Evolutionary conservation across 2,797 vertebrate species (phyloP).

Genomic region (Antennarius maculatus): DNA sequence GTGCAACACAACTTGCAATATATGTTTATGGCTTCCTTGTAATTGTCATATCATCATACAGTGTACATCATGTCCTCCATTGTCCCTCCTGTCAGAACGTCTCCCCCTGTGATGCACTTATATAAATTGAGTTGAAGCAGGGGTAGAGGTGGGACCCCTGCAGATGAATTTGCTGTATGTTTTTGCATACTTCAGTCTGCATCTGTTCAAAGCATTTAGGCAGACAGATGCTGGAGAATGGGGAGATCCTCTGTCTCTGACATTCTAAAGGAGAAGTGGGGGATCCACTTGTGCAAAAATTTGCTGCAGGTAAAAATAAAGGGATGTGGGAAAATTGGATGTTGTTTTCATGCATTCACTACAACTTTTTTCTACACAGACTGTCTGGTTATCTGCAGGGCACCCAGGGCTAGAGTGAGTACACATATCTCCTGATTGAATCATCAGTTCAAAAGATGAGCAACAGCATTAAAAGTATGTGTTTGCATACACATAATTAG

Average conservation of each 20-base stretch:
- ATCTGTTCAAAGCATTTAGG: conserved; percentile 49
- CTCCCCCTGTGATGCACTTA: conserved; percentile 11
- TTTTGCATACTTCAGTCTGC: conserved; percentile 21
- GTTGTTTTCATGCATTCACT: neutral
- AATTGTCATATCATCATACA: conserved; percentile 34
- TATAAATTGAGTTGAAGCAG: conserved; percentile 23
- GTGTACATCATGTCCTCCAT: conserved; percentile 19
- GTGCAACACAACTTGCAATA: conserved; percentile 25
- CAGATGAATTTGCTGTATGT: conserved; percentile 32
- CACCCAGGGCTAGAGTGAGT: neutral
- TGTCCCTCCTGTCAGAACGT: conserved; percentile 20
- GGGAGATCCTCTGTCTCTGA: conserved; percentile 27
- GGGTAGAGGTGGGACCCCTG: conserved; percentile 12
- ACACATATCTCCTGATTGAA: conserved; percentile 1
- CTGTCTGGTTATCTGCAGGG: conserved; percentile 7
- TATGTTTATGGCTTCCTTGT: conserved; percentile 39
- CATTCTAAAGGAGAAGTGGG: neutral
- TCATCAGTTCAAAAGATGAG: conserved; percentile 16
- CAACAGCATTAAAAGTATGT: neutral
- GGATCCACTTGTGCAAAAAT: conserved; percentile 3
- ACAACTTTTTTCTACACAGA: conserved; percentile 3
- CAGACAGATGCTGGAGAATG: conserved; percentile 38
- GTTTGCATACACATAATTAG: neutral
- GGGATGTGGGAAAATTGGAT: neutral
- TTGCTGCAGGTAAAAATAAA: neutral